These are phyloP conservation scores for Stratiomys singularior DNA, from an alignment of 2,888 invertebrate species.

Conservation along the genomic window DNA sequence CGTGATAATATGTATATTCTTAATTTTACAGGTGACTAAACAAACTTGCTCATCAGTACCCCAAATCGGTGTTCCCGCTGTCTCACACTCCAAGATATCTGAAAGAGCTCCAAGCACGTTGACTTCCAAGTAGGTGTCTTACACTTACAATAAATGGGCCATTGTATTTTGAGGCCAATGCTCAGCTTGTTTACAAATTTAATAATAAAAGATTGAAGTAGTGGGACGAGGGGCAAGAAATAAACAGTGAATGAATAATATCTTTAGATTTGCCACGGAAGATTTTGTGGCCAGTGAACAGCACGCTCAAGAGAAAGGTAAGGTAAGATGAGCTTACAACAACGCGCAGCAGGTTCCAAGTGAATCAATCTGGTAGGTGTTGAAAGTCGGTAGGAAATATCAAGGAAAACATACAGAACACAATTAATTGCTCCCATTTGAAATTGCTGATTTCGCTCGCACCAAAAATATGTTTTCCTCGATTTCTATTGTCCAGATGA, in stretches of 20 bases:
- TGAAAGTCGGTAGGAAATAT: slow-evolving; percentile 1
- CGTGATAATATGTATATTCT: slow-evolving; percentile 31
- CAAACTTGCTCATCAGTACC: neutral
- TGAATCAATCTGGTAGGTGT: slow-evolving; percentile 7
- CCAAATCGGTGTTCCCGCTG: neutral
- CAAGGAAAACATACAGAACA: neutral
- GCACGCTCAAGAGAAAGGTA: slow-evolving; percentile 18
- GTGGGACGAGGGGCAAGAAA: neutral
- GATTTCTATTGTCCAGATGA: no score
- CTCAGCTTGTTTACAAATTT: slow-evolving; percentile 29
- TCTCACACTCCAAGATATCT: neutral
- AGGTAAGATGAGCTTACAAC: slow-evolving; percentile 21
- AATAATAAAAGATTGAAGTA: slow-evolving; percentile 8
- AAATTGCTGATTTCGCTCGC: neutral
- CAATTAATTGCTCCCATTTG: neutral
- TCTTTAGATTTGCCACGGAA: neutral
- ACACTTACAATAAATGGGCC: slow-evolving; percentile 28
- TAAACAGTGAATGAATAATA: neutral
- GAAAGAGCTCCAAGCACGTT: neutral
- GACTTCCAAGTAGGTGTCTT: slow-evolving; percentile 13
- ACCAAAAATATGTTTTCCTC: no score
- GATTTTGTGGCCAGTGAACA: neutral
- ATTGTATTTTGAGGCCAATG: slow-evolving; percentile 43
- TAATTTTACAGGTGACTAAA: slow-evolving; percentile 35
- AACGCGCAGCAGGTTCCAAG: slow-evolving; percentile 1